Base-by-base conservation (phyloP, 1,140 invertebrate species). In the Drosophila miranda region DNA sequence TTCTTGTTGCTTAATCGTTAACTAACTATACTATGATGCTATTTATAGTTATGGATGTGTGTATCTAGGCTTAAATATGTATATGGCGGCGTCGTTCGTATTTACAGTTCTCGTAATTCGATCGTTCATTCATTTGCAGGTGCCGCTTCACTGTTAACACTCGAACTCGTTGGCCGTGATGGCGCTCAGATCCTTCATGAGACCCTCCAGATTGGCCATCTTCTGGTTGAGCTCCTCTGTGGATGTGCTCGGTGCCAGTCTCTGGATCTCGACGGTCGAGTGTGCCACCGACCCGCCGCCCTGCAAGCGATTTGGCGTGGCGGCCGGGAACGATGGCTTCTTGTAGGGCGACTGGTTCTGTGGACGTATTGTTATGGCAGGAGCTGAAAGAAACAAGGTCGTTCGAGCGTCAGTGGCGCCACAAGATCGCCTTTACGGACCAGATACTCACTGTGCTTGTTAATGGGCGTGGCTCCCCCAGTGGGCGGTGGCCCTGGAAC, bases 181-280 rank as follows among this genome's bases (percentile, higher is more conserved):
- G 75, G 97, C 97, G 91, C 97, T 98, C 50, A 99, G 93, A 92
- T 99, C 98, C 93, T 99, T 98, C 98, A 99, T 99, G 1, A 99
- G 93, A 23, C 98, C 98, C 92, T 99, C 98, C 44, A 99, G 92
- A 92, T 99, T 99, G 60, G 97, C 97, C 97, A 99, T 99, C 92
- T 99, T 98, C 89, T 98, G 96, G 90, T 98, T 98, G 43, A 99
- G 93, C 91, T 99, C 96, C 92, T 99, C 98, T 26, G 96, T 97
- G 86, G 96, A 98, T 86, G 96, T 96, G 60, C 96, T 97, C 46
- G 95, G 95, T 90, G 96, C 95, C 80, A 96, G 93, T 77, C 95
- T 93, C 92, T 96, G 95, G 73, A 95, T 93, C 92, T 96, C 95
- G 75, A 94, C 93, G 6, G 93, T 91, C 52, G 94, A 95, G 78